phyloP scores from a whole-genome alignment of 2,797 vertebrate species.

The Lepilemur ruficaudatus region DNA sequence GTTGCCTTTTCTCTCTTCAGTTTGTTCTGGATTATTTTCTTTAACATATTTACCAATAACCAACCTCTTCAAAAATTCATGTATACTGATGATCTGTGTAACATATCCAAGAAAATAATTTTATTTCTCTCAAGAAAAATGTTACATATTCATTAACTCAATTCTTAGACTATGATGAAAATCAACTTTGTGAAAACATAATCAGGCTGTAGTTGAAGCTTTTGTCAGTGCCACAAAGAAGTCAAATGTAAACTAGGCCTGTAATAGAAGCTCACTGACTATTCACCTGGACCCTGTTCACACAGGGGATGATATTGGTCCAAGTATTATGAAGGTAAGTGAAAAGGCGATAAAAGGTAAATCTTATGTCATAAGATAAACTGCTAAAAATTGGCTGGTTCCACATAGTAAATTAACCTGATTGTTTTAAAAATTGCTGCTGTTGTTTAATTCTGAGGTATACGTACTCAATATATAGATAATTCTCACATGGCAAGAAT shows the following conservation, averaged over 20 bases:
- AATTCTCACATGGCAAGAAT: constrained; percentile 33
- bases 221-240: neutral
- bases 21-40: constrained; percentile 26
- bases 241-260: neutral
- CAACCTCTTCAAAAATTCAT: constrained; percentile 27
- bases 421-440: constrained; percentile 15
- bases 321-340: constrained; percentile 32
- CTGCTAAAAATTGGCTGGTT: neutral
- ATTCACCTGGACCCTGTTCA: neutral
- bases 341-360: neutral
- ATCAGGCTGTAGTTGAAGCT: neutral
- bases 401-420: neutral
- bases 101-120: neutral
- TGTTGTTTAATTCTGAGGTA: neutral
- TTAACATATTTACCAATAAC: constrained; percentile 24
- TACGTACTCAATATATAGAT: neutral
- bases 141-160: neutral
- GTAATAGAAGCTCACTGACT: neutral
- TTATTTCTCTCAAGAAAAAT: constrained; percentile 32
- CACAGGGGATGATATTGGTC: neutral
- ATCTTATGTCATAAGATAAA: neutral
- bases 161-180: constrained; percentile 26
- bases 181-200: neutral
- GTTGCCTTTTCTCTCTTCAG: neutral
- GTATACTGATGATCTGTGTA: neutral